These are phyloP conservation scores for Apostichopus leukothele DNA, from an alignment of 53 echinoderm and acorn worm genomes.

Conservation along the genomic window DNA sequence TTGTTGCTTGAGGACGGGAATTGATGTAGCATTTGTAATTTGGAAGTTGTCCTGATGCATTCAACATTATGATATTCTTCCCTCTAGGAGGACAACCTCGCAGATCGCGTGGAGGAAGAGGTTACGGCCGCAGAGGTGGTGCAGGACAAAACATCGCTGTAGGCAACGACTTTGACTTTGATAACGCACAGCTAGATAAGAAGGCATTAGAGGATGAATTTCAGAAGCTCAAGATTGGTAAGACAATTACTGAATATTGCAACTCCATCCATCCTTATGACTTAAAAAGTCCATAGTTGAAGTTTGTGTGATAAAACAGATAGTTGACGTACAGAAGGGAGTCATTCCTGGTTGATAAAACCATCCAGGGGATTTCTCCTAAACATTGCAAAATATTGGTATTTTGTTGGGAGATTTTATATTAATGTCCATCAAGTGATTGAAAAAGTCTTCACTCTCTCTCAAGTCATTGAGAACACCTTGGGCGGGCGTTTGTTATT, in stretches of 20 bases:
- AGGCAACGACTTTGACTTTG: constrained; percentile 92
- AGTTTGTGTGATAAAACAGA: too few relatives aligned
- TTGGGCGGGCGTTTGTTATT: too few relatives aligned
- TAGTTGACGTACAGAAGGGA: background rate
- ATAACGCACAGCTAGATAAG: constrained; percentile 75
- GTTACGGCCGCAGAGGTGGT: constrained; percentile 62
- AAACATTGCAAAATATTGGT: too few relatives aligned
- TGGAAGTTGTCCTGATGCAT: background rate
- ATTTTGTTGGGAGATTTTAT: too few relatives aligned
- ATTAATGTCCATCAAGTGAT: too few relatives aligned
- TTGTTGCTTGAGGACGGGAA: too few relatives aligned
- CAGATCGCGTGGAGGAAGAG: constrained; percentile 42
- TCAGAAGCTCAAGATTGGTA: constrained; percentile 92
- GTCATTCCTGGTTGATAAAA: too few relatives aligned
- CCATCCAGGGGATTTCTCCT: too few relatives aligned
- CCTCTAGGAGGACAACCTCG: constrained; percentile 35
- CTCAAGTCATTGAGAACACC: too few relatives aligned
- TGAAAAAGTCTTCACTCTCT: too few relatives aligned
- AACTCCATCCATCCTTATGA: background rate
- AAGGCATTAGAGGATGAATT: constrained; percentile 83
- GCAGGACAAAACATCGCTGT: constrained; percentile 60
- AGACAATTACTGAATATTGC: constrained; percentile 12
- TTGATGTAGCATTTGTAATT: too few relatives aligned
- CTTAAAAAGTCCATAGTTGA: too few relatives aligned
- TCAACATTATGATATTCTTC: background rate